These are phyloP conservation scores for Herpetotheres cachinnans DNA, from an alignment of 2,113 vertebrate species.

Conservation along the genomic window DNA sequence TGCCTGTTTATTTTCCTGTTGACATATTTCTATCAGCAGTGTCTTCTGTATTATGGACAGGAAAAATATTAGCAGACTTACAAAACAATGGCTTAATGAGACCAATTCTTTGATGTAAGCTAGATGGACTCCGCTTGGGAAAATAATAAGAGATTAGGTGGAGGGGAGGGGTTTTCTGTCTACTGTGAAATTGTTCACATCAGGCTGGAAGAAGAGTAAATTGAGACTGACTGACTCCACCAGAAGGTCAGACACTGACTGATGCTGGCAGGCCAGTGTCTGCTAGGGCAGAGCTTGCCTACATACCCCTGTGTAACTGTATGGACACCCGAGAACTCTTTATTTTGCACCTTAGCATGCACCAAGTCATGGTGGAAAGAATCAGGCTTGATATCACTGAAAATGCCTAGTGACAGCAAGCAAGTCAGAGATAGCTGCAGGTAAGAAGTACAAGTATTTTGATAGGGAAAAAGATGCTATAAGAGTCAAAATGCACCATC, in stretches of 20 bases:
- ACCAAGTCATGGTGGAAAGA: background rate
- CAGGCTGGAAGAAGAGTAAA: constrained; percentile 41
- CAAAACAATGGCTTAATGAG: constrained; percentile 57
- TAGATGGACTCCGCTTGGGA: constrained; percentile 45
- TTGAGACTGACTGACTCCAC: constrained; percentile 51
- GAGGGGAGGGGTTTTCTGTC: background rate
- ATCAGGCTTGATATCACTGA: background rate
- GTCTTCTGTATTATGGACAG: constrained; percentile 49
- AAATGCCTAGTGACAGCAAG: background rate
- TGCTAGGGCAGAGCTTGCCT: background rate
- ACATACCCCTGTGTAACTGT: background rate
- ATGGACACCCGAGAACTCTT: background rate
- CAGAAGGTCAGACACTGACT: constrained; percentile 22
- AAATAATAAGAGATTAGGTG: constrained; percentile 17
- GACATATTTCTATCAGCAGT: constrained; percentile 63
- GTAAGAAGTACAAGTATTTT: background rate
- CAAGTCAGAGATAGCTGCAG: background rate
- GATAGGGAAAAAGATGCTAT: background rate
- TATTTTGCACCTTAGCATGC: background rate
- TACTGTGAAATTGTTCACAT: constrained; percentile 35
- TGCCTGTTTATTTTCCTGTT: constrained; percentile 66
- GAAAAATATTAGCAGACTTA: constrained; percentile 47
- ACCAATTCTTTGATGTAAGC: constrained; percentile 48
- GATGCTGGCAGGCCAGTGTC: background rate
- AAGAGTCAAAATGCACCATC: background rate